phyloP scores from a whole-genome alignment of 2,888 invertebrate genomes.

The Polydrusus tereticollis region DNA sequence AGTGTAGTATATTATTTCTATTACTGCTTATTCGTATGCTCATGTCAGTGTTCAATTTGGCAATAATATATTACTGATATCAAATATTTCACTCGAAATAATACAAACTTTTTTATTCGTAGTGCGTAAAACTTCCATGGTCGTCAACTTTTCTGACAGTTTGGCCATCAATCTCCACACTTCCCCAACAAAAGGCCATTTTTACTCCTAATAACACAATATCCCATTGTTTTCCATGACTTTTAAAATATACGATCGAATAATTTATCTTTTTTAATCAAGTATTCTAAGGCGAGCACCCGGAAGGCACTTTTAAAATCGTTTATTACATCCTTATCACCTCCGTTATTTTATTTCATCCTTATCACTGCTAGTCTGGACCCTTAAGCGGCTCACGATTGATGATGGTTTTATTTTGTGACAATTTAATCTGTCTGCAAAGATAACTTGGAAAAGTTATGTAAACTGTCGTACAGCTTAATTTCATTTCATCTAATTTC shows the following conservation, averaged over 20 bases:
- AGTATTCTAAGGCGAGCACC: neutral
- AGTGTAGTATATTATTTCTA: no score
- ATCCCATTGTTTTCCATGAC: slow-evolving; percentile 1
- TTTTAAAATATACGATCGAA: slow-evolving; percentile 10
- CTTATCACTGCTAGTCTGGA: slow-evolving; percentile 37
- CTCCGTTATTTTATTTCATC: slow-evolving; percentile 36
- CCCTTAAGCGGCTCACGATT: slow-evolving; percentile 37
- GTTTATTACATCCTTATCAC: slow-evolving; percentile 45
- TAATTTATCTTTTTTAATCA: slow-evolving; percentile 20
- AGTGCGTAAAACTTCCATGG: neutral
- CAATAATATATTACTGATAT: no score
- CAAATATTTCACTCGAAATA: no score
- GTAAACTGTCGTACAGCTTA: slow-evolving; percentile 18
- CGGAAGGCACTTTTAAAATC: slow-evolving; percentile 28
- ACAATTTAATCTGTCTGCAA: slow-evolving; percentile 41
- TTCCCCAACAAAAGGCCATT: neutral
- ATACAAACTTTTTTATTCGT: no score
- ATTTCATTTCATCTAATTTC: slow-evolving; percentile 6
- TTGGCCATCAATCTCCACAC: neutral
- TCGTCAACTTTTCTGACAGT: neutral
- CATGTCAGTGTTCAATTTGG: no score
- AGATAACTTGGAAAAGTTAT: slow-evolving; percentile 27
- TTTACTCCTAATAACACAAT: neutral
- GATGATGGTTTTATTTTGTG: slow-evolving; percentile 39
- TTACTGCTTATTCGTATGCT: no score